Base-by-base conservation (phyloP, 2,797 vertebrate species). In the Amphiprion clarkii region DNA sequence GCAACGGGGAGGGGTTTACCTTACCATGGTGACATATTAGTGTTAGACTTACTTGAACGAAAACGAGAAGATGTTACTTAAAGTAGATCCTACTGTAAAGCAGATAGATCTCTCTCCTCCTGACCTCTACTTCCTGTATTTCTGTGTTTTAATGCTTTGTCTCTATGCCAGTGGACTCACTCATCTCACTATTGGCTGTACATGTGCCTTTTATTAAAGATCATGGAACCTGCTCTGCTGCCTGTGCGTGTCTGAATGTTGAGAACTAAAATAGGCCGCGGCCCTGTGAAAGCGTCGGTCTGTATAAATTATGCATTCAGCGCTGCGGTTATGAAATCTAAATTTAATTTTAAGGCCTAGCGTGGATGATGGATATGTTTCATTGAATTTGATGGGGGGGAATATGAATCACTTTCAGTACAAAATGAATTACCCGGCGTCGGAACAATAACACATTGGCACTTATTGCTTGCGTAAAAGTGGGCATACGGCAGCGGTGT, bases 161-260 rank as follows among this genome's bases (percentile, higher is more conserved):
- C 89, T 92, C 88, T 89, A 88, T 91, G 92, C 92, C 91, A 87
- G 89, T 92, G 91, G 91, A 94, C 91, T 94, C 90, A 93, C 93
- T 93, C 94, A 94, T 94, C 90, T 94, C 93, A 94, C 94, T 91
- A 92, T 39, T 95, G 93, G 94, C 95, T 96, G 95, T 95, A 95
- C 94, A 95, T 95, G 95, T 96, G 95, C 95, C 95, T 96, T 96
- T 95, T 94, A 95, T 95, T 95, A 95, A 96, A 95, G 91, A 93
- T 95, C 92, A 94, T 95, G 89, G 89, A 94, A 95, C 94, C 92
- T 89, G 84, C 83, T 61, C 27, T n/a, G 72, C 65, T 68, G 71
- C 77, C 51, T 48, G 55, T 36, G 57, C 21, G 31, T 29, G 31
- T 17, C 16, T 16, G 19, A 42, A 52, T 40, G 10, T 53, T 36